Conservation (phyloP, 1,140 invertebrate genomes). For the Eulimnadia texana region DNA sequence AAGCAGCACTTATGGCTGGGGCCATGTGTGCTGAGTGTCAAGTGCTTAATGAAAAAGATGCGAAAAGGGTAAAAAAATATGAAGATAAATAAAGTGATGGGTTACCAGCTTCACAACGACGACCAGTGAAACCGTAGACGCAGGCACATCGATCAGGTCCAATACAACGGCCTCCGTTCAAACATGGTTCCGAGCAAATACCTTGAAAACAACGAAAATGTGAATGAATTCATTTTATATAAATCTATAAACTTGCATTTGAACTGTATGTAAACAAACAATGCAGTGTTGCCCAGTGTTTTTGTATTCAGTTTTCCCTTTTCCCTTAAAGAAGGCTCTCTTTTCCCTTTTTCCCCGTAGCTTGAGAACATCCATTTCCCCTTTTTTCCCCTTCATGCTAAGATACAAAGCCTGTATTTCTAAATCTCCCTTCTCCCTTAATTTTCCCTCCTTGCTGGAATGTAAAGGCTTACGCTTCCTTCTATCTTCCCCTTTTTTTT, state of each 20-base stretch:
- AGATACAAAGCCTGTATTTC: too few species aligned
- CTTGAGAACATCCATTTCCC: too few species aligned
- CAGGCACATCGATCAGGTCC: slow-evolving; percentile 72
- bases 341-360: too few species aligned
- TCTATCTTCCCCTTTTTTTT: too few species aligned
- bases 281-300: background rate
- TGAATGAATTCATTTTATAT: too few species aligned
- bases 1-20: background rate
- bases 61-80: background rate
- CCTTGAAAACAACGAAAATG: slow-evolving; percentile 36
- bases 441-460: too few species aligned
- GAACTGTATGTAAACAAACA: background rate
- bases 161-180: slow-evolving; percentile 71
- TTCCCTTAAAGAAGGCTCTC: too few species aligned
- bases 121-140: slow-evolving; percentile 67
- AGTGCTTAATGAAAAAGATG: background rate
- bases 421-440: too few species aligned
- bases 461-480: too few species aligned
- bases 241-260: slow-evolving; percentile 15
- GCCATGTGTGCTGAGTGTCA: background rate
- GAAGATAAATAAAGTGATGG: background rate
- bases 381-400: too few species aligned
- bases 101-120: slow-evolving; percentile 60
- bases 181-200: slow-evolving; percentile 58
- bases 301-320: background rate